Evolutionary conservation across 2,888 invertebrate genomes (phyloP), one percentile per base, ranked within the genome.

Genomic region (Drosophila phalerata): DNA sequence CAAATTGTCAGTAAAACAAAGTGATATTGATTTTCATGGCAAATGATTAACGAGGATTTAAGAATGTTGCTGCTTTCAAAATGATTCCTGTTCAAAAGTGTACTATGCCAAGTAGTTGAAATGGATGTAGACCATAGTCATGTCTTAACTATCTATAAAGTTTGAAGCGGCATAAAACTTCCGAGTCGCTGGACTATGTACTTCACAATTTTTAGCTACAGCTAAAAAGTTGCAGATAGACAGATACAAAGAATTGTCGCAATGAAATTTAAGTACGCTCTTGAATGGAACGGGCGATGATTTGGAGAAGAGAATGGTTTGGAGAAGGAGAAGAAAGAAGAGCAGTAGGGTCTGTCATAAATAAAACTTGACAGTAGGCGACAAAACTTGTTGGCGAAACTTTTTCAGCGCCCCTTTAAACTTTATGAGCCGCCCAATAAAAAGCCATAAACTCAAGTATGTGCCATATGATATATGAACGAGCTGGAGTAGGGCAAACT

Each of bases 381-480:
- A 56, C 48, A 67, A 74, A 73, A 73, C 68, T 73, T 73, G 66
- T 56, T 37, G 73, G 67, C 34, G 32, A 62, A 62, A 73, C 51
- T 60, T 76, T 75, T 76, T 58, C 42, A 30, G 15, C 28, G 67
- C 52, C 60, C 57, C 69, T 73, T 73, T 77, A 77, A 77, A 77
- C 69, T 77, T 77, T 77, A 77, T 69, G 76, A 66, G 77, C 47
- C 52, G 65, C 48, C 64, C 64, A 77, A 77, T 78, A 74, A 70
- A 79, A 71, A 55, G 71, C 62, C 67, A 79, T 79, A 78, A 79
- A 74, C 70, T 74, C 64, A 78, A 78, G 74, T 68, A 56, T 74
- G 52, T 30, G 9, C 30, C 30, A 30, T 30, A 30, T 30, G 9
- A 30, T 30, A 30, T 30, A 30, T 30, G 30, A 8, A 28, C 8